phyloP scores from a whole-genome alignment of 2,888 invertebrate species.

The Tipula helvola region DNA sequence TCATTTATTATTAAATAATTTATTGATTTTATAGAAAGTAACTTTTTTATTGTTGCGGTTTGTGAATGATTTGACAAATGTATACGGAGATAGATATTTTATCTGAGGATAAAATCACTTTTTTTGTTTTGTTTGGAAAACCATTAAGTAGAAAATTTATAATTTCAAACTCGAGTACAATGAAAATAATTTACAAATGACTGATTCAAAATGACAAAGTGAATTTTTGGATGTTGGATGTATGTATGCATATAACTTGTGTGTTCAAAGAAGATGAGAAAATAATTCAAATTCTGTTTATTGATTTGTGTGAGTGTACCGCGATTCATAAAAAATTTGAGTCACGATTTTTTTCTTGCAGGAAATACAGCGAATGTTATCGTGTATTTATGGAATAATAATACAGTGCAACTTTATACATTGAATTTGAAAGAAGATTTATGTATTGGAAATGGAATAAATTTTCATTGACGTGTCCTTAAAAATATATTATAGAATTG shows the following conservation, averaged over 20 bases:
- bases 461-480: not conserved
- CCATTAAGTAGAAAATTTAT: not conserved
- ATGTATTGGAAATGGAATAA: not conserved
- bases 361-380: not conserved
- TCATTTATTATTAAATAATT: not conserved
- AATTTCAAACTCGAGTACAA: not conserved
- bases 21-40: not conserved
- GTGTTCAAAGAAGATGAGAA: not conserved
- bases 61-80: not conserved
- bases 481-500: no score
- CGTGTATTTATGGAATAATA: not conserved
- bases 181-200: not conserved
- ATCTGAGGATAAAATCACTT: not conserved
- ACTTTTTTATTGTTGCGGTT: not conserved
- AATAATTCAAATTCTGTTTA: not conserved
- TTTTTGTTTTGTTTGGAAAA: not conserved
- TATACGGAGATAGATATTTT: not conserved
- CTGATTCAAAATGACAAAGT: not conserved
- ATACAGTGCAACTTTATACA: not conserved
- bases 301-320: not conserved
- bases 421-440: not conserved
- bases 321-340: not conserved
- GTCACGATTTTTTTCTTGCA: not conserved
- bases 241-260: not conserved
- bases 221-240: not conserved